Conservation (phyloP, 2,113 vertebrate species). For the Caloenas nicobarica region DNA sequence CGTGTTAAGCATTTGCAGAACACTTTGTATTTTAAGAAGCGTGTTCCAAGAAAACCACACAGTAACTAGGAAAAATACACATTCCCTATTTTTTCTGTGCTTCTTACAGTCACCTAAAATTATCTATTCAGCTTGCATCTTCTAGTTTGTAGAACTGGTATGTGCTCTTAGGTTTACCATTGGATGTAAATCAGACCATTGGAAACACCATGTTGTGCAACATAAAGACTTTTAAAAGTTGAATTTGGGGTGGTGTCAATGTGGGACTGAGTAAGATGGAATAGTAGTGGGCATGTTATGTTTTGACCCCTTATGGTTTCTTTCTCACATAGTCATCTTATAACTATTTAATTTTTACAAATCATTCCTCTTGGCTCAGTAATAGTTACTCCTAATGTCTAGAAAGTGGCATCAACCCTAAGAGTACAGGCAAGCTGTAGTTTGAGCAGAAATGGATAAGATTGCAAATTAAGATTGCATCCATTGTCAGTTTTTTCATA, state of each 20-base stretch:
- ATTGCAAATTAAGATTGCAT: not conserved
- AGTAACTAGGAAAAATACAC: not conserved
- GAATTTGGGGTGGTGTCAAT: not conserved
- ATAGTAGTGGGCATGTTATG: not conserved
- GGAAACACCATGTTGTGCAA: not conserved
- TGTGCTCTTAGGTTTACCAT: not conserved
- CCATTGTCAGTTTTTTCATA: not conserved
- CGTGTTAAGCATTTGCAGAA: constrained; percentile 10
- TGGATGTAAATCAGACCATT: not conserved
- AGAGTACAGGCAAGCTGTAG: fast-evolving
- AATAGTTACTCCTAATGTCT: not conserved
- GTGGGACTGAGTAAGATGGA: not conserved
- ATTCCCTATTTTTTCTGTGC: not conserved
- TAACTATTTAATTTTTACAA: not conserved
- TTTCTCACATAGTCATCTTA: not conserved
- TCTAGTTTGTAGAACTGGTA: not conserved
- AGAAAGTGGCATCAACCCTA: not conserved
- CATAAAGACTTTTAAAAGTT: not conserved
- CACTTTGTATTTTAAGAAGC: not conserved
- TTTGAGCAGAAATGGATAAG: too few relatives aligned
- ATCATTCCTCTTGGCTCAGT: not conserved
- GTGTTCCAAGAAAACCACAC: not conserved
- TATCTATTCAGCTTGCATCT: not conserved
- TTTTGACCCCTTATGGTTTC: not conserved
- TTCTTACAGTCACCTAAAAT: not conserved